Base-by-base conservation (phyloP, 2,888 invertebrate species). In the Muscina levida region DNA sequence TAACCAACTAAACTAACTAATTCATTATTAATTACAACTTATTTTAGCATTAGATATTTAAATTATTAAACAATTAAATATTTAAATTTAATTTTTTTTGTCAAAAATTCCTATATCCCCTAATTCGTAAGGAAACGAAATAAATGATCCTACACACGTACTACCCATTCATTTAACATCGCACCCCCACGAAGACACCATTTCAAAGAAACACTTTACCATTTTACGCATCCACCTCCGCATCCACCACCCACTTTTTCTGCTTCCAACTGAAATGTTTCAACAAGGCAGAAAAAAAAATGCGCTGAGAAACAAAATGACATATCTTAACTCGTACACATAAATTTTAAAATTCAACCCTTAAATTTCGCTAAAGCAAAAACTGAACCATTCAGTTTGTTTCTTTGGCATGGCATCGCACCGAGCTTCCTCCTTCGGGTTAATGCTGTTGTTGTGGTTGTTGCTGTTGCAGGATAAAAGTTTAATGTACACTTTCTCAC, bases 311-410 rank as follows among this genome's bases (percentile, higher is more conserved):
- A 77, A 75, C 65, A 42, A 72, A 77, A 77, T 81, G 81, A 81
- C 81, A 81, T 81, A 77, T 81, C 81, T 77, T 77, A 81, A 77
- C 74, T 81, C 81, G 77, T 81, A 81, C 77, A 81, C 62, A 62
- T 62, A 62, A 62, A 62, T 62, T 81, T 72, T 72, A 57, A 81
- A 77, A 81, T 81, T 81, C 81, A 81, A 81, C 81, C 81, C 81
- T 81, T 81, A 81, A 77, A 81, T 77, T 59, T 72, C 37, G 46
- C n/a, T 19, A 8, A 57, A 65, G 44, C 56, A 68, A 68, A 62
- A 77, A 81, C 74, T 72, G 77, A 75, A 81, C 77, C 77, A 72
- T 71, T 75, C 72, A 65, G 31, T 8, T 8, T 46, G n/a, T 17
- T 46, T 17, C 24, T 19, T 10, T 51, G 51, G 51, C 8, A 37